Percentiles rank a stretch among this genome's conserved stretches.
phyloP scores from a whole-genome alignment of 1,140 invertebrate genomes.

The Trichogramma pretiosum region DNA sequence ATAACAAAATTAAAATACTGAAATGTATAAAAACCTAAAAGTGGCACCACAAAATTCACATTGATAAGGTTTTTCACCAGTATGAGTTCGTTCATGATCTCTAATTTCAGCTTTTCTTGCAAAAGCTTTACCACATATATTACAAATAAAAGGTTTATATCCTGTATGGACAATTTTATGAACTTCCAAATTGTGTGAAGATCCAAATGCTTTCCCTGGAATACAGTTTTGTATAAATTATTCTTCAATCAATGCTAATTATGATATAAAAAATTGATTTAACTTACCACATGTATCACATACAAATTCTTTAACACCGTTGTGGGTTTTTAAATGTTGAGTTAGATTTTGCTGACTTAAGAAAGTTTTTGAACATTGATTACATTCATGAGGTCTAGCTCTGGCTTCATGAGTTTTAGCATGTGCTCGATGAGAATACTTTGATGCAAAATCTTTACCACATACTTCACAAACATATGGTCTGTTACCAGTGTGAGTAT shows the following conservation, averaged over 20 bases:
- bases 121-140: slow-evolving; percentile 64
- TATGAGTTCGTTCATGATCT: slow-evolving; percentile 74
- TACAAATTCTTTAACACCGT: slow-evolving; percentile 59
- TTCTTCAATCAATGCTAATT: not conserved
- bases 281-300: slow-evolving; percentile 60
- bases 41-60: slow-evolving; percentile 72
- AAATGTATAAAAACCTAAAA: slow-evolving; percentile 41
- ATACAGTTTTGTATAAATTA: slow-evolving; percentile 18
- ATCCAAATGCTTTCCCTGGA: slow-evolving; percentile 64
- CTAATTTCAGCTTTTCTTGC: slow-evolving; percentile 64
- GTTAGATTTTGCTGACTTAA: slow-evolving; percentile 64
- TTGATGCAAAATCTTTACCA: slow-evolving; percentile 65
- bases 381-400: slow-evolving; percentile 59
- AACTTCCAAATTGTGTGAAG: slow-evolving; percentile 65
- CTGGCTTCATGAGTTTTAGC: slow-evolving; percentile 63
- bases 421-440: slow-evolving; percentile 68
- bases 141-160: slow-evolving; percentile 61
- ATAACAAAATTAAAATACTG: slow-evolving; percentile 4
- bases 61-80: slow-evolving; percentile 75
- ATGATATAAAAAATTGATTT: slow-evolving; percentile 10
- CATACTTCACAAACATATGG: slow-evolving; percentile 60
- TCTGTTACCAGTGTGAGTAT: slow-evolving; percentile 58
- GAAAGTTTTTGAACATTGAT: slow-evolving; percentile 63
- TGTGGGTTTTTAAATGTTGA: slow-evolving; percentile 65
- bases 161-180: slow-evolving; percentile 66